phyloP scores from a whole-genome alignment of 2,797 vertebrate genomes.

The Danio aesculapii region DNA sequence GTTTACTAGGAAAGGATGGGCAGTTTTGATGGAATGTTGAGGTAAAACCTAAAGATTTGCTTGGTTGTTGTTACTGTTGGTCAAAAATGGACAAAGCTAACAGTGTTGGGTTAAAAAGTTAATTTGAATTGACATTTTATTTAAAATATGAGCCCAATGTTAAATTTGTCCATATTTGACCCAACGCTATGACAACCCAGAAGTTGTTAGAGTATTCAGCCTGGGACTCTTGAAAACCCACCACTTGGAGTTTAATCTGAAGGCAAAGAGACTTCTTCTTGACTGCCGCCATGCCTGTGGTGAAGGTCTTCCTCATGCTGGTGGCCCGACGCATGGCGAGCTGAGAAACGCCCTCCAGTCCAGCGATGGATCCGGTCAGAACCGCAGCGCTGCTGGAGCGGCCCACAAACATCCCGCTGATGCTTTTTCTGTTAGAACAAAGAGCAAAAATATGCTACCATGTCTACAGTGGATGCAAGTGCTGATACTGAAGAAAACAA shows the following conservation, averaged over 20 bases:
- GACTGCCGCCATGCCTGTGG: constrained; percentile 89
- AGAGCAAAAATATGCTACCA: not conserved
- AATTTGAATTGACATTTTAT: no score
- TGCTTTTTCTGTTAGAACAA: constrained; percentile 85
- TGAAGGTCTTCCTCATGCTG: constrained; percentile 97
- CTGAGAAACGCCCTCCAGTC: constrained; percentile 92
- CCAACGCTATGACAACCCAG: no score
- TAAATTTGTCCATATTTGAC: no score
- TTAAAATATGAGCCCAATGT: no score
- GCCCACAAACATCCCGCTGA: constrained; percentile 90
- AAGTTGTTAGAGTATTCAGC: not conserved
- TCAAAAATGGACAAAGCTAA: no score
- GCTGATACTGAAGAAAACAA: no score
- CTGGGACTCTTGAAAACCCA: constrained; percentile 68
- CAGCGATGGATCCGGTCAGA: constrained; percentile 91
- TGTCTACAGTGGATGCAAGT: no score
- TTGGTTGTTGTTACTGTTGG: no score
- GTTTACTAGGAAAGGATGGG: no score
- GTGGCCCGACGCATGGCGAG: constrained; percentile 89
- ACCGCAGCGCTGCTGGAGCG: constrained; percentile 83
- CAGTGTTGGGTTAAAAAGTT: no score
- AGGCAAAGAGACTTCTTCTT: constrained; percentile 97
- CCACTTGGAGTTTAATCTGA: constrained; percentile 98
- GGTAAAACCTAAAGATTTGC: no score
- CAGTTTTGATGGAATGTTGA: no score